Percentiles rank a stretch among this genome's conserved stretches.
Evolutionary conservation across 2,797 vertebrate genomes (phyloP).

Genomic region (Bradypodion pumilum): DNA sequence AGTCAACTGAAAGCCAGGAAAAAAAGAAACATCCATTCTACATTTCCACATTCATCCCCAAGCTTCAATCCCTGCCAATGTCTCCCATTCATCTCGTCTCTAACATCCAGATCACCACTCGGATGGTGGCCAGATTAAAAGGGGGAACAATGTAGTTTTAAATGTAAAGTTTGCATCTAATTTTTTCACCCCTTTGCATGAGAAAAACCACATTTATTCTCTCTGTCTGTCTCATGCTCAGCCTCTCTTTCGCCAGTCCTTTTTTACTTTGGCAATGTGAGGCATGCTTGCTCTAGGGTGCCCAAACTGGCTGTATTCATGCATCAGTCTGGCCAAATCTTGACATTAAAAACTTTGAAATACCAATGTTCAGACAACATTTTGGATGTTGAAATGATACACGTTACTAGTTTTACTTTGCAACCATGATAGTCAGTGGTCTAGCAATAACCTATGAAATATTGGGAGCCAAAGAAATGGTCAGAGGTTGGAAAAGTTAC

Average conservation of each 20-base stretch:
- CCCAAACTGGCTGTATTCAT: slow-evolving; percentile 65
- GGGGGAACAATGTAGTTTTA: slow-evolving; percentile 94
- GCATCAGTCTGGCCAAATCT: slow-evolving; percentile 66
- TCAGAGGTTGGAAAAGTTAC: too few species aligned
- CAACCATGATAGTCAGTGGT: slow-evolving; percentile 31
- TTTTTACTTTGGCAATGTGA: slow-evolving; percentile 72
- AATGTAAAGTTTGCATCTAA: slow-evolving; percentile 97
- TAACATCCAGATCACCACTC: slow-evolving; percentile 89
- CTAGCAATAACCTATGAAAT: slow-evolving; percentile 11
- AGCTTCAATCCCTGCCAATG: slow-evolving; percentile 88
- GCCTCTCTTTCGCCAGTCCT: slow-evolving; percentile 75
- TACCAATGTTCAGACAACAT: slow-evolving; percentile 33
- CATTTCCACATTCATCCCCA: slow-evolving; percentile 95
- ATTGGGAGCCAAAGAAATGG: slow-evolving; percentile 23
- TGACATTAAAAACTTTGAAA: slow-evolving; percentile 67
- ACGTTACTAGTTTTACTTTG: slow-evolving; percentile 47
- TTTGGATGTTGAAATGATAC: slow-evolving; percentile 45
- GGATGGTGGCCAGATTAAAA: slow-evolving; percentile 98
- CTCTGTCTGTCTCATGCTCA: slow-evolving; percentile 79
- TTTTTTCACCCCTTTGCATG: slow-evolving; percentile 80
- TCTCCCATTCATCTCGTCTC: slow-evolving; percentile 88
- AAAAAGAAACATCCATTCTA: slow-evolving; percentile 98
- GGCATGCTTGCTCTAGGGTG: slow-evolving; percentile 62
- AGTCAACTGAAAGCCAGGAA: slow-evolving; percentile 94
- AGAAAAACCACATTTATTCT: slow-evolving; percentile 85